Conservation (phyloP, 2,888 invertebrate genomes). For the Drosophila formosana region DNA sequence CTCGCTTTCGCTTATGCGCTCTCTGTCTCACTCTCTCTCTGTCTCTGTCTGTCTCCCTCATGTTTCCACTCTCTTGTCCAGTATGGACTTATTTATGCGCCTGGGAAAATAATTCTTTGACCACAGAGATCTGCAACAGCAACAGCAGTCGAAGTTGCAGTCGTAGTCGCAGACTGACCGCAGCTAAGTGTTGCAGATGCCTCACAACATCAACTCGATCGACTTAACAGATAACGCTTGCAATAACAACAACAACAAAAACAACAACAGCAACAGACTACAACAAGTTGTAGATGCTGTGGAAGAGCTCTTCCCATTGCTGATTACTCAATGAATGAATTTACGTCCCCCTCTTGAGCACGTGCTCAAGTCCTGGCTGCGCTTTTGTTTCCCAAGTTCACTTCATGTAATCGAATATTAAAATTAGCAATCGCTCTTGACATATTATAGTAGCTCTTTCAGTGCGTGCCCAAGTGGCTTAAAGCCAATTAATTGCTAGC, state of each 20-base stretch:
- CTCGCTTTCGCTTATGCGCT: neutral
- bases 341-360: slow-evolving; percentile 48
- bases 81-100: slow-evolving; percentile 75
- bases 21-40: neutral
- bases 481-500: slow-evolving; percentile 52
- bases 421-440: slow-evolving; percentile 37
- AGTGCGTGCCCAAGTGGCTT: slow-evolving; percentile 60
- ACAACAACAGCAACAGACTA: slow-evolving; percentile 3
- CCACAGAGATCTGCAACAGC: slow-evolving; percentile 52
- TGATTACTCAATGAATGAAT: slow-evolving; percentile 78
- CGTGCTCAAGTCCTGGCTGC: slow-evolving; percentile 74
- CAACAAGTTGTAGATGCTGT: slow-evolving; percentile 14
- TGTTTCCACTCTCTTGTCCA: slow-evolving; percentile 39
- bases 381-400: slow-evolving; percentile 45
- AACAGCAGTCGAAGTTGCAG: slow-evolving; percentile 22
- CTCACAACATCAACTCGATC: slow-evolving; percentile 43
- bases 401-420: slow-evolving; percentile 45
- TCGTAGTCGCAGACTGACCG: slow-evolving; percentile 45
- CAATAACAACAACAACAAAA: slow-evolving; percentile 24
- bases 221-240: slow-evolving; percentile 48
- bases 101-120: slow-evolving; percentile 77
- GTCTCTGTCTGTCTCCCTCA: neutral
- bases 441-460: slow-evolving; percentile 23
- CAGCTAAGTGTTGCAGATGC: slow-evolving; percentile 35
- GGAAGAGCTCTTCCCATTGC: slow-evolving; percentile 45